Evolutionary conservation across 2,888 invertebrate species (phyloP).

Genomic region (Psylliodes chrysocephalus): DNA sequence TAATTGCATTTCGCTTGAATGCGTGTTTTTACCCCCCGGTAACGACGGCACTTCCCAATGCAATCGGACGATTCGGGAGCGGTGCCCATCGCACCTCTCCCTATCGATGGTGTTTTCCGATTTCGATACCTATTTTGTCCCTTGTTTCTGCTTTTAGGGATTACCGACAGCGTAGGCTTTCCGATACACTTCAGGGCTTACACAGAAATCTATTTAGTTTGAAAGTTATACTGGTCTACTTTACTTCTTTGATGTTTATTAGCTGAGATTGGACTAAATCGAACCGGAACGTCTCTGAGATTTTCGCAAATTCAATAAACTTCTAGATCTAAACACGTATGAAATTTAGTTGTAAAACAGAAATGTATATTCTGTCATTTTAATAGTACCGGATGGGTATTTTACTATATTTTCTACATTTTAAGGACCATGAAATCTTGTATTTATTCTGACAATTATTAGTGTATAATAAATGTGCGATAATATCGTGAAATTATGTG

Average conservation of each 20-base stretch:
- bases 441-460: too few species aligned
- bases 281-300: too few species aligned
- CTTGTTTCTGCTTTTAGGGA: slow-evolving; percentile 15
- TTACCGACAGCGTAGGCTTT: not conserved
- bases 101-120: slow-evolving; percentile 1
- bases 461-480: too few species aligned
- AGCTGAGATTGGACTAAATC: too few species aligned
- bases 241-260: not conserved
- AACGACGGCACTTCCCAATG: slow-evolving; percentile 4
- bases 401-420: too few species aligned
- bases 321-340: too few species aligned
- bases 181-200: not conserved
- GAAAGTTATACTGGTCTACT: not conserved
- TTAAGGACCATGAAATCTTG: too few species aligned
- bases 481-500: too few species aligned
- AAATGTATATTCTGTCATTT: too few species aligned
- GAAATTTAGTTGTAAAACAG: too few species aligned
- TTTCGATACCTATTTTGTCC: not conserved
- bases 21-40: slow-evolving; percentile 29
- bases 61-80: slow-evolving; percentile 11
- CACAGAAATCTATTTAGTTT: not conserved
- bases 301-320: too few species aligned
- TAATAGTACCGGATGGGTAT: too few species aligned
- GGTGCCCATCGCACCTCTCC: not conserved
- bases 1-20: slow-evolving; percentile 55